phyloP scores from a whole-genome alignment of 2,113 vertebrate species.

The Gallinago jamesoni region DNA sequence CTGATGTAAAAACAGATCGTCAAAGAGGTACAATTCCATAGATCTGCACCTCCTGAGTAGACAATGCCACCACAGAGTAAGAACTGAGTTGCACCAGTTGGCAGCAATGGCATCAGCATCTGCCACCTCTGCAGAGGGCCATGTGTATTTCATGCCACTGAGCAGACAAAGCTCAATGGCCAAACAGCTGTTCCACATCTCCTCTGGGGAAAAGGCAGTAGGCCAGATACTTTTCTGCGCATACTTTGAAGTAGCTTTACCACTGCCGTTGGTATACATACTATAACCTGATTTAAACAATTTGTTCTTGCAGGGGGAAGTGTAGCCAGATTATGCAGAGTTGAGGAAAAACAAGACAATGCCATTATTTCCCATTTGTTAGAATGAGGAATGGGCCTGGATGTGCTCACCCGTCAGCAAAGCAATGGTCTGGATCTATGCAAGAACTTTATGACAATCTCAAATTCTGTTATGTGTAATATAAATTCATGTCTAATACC shows the following conservation, averaged over 20 bases:
- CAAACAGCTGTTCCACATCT: slow-evolving; percentile 15
- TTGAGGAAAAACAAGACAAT: background rate
- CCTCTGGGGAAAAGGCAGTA: background rate
- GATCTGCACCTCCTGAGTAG: background rate
- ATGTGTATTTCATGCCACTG: fast-evolving
- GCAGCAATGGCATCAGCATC: background rate
- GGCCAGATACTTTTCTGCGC: slow-evolving; percentile 5
- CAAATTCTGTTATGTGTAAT: background rate
- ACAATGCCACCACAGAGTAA: background rate
- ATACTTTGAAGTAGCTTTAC: slow-evolving; percentile 28
- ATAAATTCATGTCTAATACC: background rate
- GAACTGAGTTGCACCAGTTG: background rate
- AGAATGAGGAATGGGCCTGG: background rate
- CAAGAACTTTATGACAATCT: background rate
- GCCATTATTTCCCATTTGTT: background rate
- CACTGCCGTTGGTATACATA: background rate
- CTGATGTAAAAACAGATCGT: background rate
- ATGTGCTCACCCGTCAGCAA: background rate
- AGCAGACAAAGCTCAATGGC: fast-evolving
- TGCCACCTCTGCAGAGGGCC: background rate
- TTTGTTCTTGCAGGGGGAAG: background rate
- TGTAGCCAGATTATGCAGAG: background rate
- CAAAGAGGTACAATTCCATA: background rate
- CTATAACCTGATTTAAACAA: slow-evolving; percentile 19
- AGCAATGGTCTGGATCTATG: background rate